Conservation (phyloP, 2,113 vertebrate genomes). For the Leptocoma aspasia region DNA sequence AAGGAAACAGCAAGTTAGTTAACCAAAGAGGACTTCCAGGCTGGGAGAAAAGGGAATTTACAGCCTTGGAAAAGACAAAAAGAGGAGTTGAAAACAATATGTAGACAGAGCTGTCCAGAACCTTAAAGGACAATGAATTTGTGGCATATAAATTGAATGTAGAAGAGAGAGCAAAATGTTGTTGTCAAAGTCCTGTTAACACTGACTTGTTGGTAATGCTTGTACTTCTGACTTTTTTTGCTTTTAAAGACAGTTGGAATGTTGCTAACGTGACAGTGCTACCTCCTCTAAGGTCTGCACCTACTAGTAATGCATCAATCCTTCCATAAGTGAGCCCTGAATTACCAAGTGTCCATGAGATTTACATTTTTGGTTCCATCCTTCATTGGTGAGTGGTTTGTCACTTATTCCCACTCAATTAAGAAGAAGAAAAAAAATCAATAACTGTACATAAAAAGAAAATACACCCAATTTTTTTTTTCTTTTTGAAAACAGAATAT, state of each 20-base stretch:
- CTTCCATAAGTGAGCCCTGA: rapidly evolving
- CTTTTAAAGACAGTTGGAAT: neutral
- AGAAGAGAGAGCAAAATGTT: neutral
- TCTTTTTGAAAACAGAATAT: neutral
- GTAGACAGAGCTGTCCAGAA: neutral
- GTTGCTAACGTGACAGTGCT: neutral
- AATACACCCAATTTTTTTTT: neutral
- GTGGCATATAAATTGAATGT: neutral
- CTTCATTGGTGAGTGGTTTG: neutral
- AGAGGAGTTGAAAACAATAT: neutral
- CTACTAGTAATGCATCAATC: neutral
- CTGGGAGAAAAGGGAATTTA: neutral
- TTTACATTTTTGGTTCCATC: neutral
- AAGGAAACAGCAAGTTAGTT: neutral
- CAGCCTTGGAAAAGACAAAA: neutral
- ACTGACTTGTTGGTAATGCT: neutral
- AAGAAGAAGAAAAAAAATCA: neutral
- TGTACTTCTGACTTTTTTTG: neutral
- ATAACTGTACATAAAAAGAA: rapidly evolving
- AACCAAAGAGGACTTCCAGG: neutral
- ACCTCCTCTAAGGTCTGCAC: neutral
- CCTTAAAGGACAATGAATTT: neutral
- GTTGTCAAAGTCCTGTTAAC: neutral
- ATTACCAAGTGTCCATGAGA: neutral
- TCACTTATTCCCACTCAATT: neutral